Evolutionary conservation across 2,888 invertebrate genomes (phyloP), one percentile per base, ranked within the genome.

Genomic region (Drosophila mettleri): DNA sequence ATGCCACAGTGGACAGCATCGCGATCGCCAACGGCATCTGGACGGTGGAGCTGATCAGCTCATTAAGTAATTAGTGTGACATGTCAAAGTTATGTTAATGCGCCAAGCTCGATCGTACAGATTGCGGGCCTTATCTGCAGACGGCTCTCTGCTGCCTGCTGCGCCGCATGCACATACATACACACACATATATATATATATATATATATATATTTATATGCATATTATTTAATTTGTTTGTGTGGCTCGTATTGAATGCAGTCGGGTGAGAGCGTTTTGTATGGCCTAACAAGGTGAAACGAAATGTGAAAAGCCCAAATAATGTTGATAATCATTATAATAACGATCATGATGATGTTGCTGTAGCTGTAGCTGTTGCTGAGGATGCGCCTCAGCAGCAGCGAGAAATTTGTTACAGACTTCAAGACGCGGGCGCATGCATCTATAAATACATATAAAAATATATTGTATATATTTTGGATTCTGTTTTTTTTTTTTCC

Each of bases 61-160:
- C 90, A 90, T 91, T 90, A 86, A 88, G 90, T 91, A 91, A 91
- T 91, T 91, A 91, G 91, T 91, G 89, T 85, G 90, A 91, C 90
- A 91, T 90, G 90, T 84, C 87, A 77, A 73, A 90, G 89, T 90
- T 86, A 89, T 89, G 87, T 91, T 91, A 89, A 80, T 89, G 75
- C 65, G 53, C 59, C 61, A 52, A 77, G 77, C 78, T 74, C 66
- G 79, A 78, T 75, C 65, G 74, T 67, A 67, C 69, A 71, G 72
- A 79, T 76, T 67, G 67, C 76, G 74, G 74, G 72, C 78, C 81
- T 82, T 87, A 80, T 90, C 89, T 86, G 63, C 65, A 12, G 18
- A 16, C 49, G 10, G 51, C 22, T 27, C 76, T 66, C 52, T 46
- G 78, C 76, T 74, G 78, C 66, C 74, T 41, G 18, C 65, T 18